Evolutionary conservation across 1,140 invertebrate species (phyloP), one percentile per base, ranked within the genome.

Genomic region (Diabrotica virgifera): DNA sequence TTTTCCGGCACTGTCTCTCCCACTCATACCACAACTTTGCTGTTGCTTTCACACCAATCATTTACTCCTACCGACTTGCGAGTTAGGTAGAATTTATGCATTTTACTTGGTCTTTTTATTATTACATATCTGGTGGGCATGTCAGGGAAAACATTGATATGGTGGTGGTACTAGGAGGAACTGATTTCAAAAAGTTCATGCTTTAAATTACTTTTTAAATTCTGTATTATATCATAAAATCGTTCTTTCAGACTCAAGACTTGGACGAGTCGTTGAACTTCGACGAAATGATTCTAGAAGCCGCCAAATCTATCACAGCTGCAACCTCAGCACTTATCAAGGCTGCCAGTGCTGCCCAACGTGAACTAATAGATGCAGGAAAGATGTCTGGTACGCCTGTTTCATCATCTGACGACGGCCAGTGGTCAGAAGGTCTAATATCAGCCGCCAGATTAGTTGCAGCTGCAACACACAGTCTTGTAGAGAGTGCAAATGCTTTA

Each of bases 251-350:
- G 76, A 73, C 72, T 12, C 71, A 76, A 90, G 92, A 96, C 81
- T 87, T 95, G 5, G 94, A 96, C 78, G 94, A 98, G 79, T 92
- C 86, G 65, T 85, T 96, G 80, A 97, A 97, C 80, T 97, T 99
- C 82, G 97, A 99, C 78, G 97, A 99, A 79, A 97, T 99, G 90
- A 99, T 99, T 68, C 80, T 99, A 68, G 95, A 98, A 79, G 96
- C 97, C 4, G 96, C 96, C 9, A 98, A 98, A 82, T 97, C 95
- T 0, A 99, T 99, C 69, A 95, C 97, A 58, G 90, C 94, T 0
- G 97, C 97, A 0, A 98, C 97, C 0, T 95, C 96, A 5, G 95
- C 96, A 0, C 80, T 99, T 0, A 95, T 99, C 0, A 93, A 97
- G 76, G 95, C 96, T 0, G 97, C 97, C 0, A 96, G 95, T 59